A percentile compares a stretch with the other conserved stretches of the same genome.
Evolutionary conservation across 1,140 invertebrate species (phyloP).

Genomic region (Calephelis nemesis): DNA sequence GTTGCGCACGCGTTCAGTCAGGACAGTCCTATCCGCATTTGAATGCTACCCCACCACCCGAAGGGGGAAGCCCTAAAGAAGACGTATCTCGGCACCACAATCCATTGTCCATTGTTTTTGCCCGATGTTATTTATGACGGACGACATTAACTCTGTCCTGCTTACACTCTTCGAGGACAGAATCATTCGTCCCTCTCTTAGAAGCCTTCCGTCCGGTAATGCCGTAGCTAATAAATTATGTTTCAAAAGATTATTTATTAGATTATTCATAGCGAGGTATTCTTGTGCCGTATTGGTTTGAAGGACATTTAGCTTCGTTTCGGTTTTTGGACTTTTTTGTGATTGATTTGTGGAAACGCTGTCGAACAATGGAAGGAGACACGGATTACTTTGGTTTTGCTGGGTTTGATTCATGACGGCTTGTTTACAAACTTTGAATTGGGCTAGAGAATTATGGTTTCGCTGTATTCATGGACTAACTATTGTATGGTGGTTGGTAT

Average conservation of each 20-base stretch:
- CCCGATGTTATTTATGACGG: constrained; percentile 74
- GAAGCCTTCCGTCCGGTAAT: constrained; percentile 69
- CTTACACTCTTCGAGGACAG: constrained; percentile 32
- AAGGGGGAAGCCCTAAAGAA: constrained; percentile 61
- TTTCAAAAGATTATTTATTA: constrained; percentile 77
- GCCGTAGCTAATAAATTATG: constrained; percentile 69
- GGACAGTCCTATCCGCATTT: constrained; percentile 43
- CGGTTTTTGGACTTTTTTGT: constrained; percentile 48
- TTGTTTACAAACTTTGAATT: constrained; percentile 38
- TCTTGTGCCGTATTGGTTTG: constrained; percentile 70
- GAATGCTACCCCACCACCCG: constrained; percentile 31
- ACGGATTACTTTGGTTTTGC: constrained; percentile 35
- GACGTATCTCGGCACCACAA: constrained; percentile 73
- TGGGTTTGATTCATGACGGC: constrained; percentile 44
- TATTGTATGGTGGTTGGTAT: too few species aligned
- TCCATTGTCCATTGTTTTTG: constrained; percentile 78
- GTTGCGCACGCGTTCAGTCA: constrained; percentile 60
- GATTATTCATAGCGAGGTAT: constrained; percentile 72
- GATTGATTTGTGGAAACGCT: constrained; percentile 65
- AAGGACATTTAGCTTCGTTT: constrained; percentile 57
- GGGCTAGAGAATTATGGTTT: constrained; percentile 21
- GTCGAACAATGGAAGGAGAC: constrained; percentile 46
- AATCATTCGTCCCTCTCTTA: constrained; percentile 35
- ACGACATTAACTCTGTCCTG: constrained; percentile 53
- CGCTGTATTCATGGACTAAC: not conserved